Base-by-base conservation (phyloP, 1,140 invertebrate genomes). In the Drosophila santomea region DNA sequence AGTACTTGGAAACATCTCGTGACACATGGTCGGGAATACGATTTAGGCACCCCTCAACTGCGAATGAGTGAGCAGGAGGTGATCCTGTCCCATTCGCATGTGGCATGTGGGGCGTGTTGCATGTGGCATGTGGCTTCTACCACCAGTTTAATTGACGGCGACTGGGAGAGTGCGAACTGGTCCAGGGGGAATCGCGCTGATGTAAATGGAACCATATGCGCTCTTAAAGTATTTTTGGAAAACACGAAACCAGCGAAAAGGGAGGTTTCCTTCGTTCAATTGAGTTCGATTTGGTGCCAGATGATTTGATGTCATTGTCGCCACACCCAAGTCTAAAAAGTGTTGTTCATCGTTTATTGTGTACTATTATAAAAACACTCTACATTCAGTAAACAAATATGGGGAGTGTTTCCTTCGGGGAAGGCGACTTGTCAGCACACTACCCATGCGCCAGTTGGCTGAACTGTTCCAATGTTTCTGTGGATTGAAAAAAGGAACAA, bases 351-450 rank as follows among this genome's bases (percentile, higher is more conserved):
- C 32, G 32, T 32, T 14, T 14, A 43, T 56, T n/a, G 36, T 52
- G 50, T 74, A 63, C 62, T 74, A 73, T 63, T 73, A 63, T 73
- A 59, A 73, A 63, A 73, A 63, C 50, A 73, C 44, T 73, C 73
- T 74, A 39, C 38, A n/a, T 28, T 17, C 36, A 48, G 39, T 20
- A 38, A 61, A 61, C 56, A 73, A 58, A 71, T 58, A 50, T 69
- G 57, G 48, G 57, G 20, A 71, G 68, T 57, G 35, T 41, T 28
- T 50, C 20, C 15, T 48, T 35, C 2, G 25, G 25, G 35, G 51
- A 15, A 52, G 12, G 15, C 36, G 15, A 36, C 57, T 71, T 58
- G 36, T 58, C 41, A 67, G 50, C 10, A 54, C 1, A 2, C 2
- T 41, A 45, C 32, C 20, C 47, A 5, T 68, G 60, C 14, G 4